Conservation (phyloP, 2,113 vertebrate genomes). For the Neogobius melanostomus region DNA sequence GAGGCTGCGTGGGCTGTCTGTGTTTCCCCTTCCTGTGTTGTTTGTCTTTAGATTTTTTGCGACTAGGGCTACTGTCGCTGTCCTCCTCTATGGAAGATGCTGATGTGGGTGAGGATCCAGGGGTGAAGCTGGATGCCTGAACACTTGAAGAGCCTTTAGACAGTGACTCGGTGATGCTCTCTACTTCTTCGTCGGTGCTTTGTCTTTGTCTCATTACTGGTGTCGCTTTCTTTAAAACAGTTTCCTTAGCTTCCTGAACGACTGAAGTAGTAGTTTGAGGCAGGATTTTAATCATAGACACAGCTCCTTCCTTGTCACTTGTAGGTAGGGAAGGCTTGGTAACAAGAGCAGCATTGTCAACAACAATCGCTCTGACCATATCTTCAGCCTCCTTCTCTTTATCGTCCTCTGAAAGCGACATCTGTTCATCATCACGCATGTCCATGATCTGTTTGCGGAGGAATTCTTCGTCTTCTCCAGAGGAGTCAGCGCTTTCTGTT, state of each 20-base stretch:
- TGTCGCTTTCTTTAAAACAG: conserved; percentile 60
- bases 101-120: conserved; percentile 93
- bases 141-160: conserved; percentile 95
- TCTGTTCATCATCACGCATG: conserved; percentile 89
- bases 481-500: conserved; percentile 73
- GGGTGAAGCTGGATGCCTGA: conserved; percentile 92
- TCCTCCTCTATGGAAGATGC: conserved; percentile 97
- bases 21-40: conserved; percentile 91
- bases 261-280: conserved; percentile 68
- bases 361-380: conserved; percentile 60
- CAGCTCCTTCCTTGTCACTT: conserved; percentile 80
- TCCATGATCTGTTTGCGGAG: conserved; percentile 91
- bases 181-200: conserved; percentile 88
- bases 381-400: conserved; percentile 80
- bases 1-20: conserved; percentile 83
- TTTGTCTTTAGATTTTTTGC: conserved; percentile 87
- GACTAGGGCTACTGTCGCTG: conserved; percentile 94
- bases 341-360: conserved; percentile 53
- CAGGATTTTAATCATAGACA: conserved; percentile 74
- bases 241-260: conserved; percentile 78
- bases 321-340: conserved; percentile 72
- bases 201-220: conserved; percentile 75
- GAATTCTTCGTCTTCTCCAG: conserved; percentile 91
- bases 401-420: conserved; percentile 86
- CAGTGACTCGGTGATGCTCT: conserved; percentile 92